These are phyloP conservation scores for Cephus pulcher DNA, from an alignment of 2,888 invertebrate species.

Conservation along the genomic window DNA sequence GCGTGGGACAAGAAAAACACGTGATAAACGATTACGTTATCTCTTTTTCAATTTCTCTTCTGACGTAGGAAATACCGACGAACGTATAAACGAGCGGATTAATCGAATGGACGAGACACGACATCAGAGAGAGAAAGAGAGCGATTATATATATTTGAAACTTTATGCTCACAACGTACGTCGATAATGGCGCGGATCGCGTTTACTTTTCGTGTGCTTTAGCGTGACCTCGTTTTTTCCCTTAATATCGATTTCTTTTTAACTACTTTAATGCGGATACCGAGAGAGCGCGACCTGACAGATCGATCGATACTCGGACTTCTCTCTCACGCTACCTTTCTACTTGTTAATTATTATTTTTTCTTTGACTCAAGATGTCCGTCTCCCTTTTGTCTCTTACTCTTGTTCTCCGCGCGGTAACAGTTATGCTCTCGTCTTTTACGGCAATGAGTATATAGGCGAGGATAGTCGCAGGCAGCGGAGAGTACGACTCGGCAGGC, in stretches of 20 bases:
- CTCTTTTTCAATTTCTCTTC: neutral
- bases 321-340: constrained; percentile 5
- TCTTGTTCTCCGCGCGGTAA: constrained; percentile 18
- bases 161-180: neutral
- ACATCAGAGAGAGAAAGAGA: neutral
- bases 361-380: constrained; percentile 19
- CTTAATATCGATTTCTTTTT: neutral
- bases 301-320: constrained; percentile 5
- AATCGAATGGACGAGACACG: neutral
- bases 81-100: neutral
- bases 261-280: neutral
- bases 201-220: neutral
- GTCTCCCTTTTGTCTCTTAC: constrained; percentile 24
- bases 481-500: constrained; percentile 51
- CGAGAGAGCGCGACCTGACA: neutral
- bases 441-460: constrained; percentile 15
- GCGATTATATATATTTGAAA: neutral
- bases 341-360: constrained; percentile 8
- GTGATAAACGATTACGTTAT: neutral
- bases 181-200: neutral
- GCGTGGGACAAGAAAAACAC: neutral
- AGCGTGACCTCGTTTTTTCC: neutral
- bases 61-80: neutral
- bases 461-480: constrained; percentile 46
- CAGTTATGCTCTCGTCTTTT: neutral